Base-by-base conservation (phyloP, 2,888 invertebrate species). In the Napeogenes inachia region DNA sequence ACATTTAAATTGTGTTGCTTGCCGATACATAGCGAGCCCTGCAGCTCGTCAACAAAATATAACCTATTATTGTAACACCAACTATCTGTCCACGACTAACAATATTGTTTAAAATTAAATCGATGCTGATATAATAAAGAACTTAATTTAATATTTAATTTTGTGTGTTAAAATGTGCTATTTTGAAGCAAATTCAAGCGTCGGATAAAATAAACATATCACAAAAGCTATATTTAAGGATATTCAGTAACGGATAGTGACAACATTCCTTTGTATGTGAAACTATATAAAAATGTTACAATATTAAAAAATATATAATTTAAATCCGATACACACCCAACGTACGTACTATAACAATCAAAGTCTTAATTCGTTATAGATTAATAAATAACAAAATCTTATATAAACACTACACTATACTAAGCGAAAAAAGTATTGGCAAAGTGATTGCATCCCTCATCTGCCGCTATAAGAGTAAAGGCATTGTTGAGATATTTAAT, bases 351-450 rank as follows among this genome's bases (percentile, higher is more conserved):
- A 76, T 80, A 86, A 86, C 84, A 82, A 84, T 84, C 80, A 79
- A 84, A 85, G 83, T 85, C 86, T 85, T 82, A 76, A 82, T 81
- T 78, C 79, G 81, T 83, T 82, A 81, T 87, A 87, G 83, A 82
- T 85, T 83, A 87, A 87, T 89, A 89, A 89, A 89, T 89, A 89
- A 89, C 89, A 88, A 87, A 89, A 85, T 78, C 85, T 87, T 87
- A 88, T 75, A 75, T 71, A 76, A 80, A 81, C 70, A 73, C 82
- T 86, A 85, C 68, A 69, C 82, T 87, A 87, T 78, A 85, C 85
- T 84, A 87, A 85, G 87, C 84, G 75, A 82, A 76, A 81, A 82
- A 82, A 73, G 68, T 74, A 83, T 84, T 83, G 83, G 81, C 84
- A 81, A 84, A 84, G 78, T 72, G 74, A 74, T 64, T 70, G 68